phyloP scores from a whole-genome alignment of 64 coral and sea anemone species.

The Montipora cactus region DNA sequence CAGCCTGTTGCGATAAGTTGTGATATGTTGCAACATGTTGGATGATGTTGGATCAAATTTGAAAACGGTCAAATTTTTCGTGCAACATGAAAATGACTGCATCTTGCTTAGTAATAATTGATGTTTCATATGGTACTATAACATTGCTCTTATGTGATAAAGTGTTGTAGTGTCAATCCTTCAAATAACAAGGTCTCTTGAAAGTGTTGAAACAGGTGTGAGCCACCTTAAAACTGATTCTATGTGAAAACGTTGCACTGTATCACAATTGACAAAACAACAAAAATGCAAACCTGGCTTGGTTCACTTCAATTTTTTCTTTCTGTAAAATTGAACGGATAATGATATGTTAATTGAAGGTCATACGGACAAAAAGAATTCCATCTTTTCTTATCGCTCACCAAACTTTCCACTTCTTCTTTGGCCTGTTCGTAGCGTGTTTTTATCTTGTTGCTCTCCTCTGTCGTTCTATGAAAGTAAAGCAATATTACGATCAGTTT shows the following conservation, averaged over 20 bases:
- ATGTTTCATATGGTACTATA: too few relatives aligned
- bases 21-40: too few relatives aligned
- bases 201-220: too few relatives aligned
- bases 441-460: slow-evolving; percentile 78
- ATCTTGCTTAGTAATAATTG: too few relatives aligned
- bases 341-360: background rate
- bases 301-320: slow-evolving; percentile 82
- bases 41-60: too few relatives aligned
- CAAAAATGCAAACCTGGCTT: slow-evolving; percentile 63
- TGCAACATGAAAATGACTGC: too few relatives aligned
- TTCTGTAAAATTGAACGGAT: slow-evolving; percentile 59
- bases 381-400: background rate
- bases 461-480: slow-evolving; percentile 51
- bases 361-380: too few relatives aligned
- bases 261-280: background rate
- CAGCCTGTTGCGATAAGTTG: too few relatives aligned
- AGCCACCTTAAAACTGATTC: background rate
- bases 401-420: slow-evolving; percentile 78
- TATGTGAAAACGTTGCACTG: background rate
- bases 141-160: too few relatives aligned
- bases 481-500: background rate
- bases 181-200: too few relatives aligned
- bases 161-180: too few relatives aligned
- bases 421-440: slow-evolving; percentile 72
- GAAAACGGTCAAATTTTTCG: too few relatives aligned